Conservation (phyloP, 2,888 invertebrate species). For the Tipula confusa region DNA sequence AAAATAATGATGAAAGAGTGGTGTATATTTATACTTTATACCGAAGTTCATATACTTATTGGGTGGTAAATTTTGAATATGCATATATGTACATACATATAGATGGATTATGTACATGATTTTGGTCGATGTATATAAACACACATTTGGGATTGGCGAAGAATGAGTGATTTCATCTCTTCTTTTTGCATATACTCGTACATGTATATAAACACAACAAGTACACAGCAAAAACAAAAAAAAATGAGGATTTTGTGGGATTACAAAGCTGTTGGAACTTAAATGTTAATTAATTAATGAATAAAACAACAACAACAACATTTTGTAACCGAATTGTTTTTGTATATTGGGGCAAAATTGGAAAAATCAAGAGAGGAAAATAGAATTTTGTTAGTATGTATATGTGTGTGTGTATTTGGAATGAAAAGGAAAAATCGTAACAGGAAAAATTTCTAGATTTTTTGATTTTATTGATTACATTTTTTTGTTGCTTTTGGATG, state of each 20-base stretch:
- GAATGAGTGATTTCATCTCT: not conserved
- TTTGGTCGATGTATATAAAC: not conserved
- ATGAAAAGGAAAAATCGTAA: conserved; percentile 15
- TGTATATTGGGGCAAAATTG: not conserved
- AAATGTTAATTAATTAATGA: conserved; percentile 30
- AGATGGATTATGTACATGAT: not conserved
- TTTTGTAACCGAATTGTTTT: not conserved
- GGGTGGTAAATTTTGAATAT: not conserved
- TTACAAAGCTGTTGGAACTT: conserved; percentile 25
- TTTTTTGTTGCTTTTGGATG: not conserved
- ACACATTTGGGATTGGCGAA: too few species aligned
- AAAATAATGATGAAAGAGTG: not conserved
- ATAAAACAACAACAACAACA: conserved; percentile 20
- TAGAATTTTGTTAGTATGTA: not conserved
- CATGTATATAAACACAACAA: not conserved
- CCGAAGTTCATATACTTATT: not conserved
- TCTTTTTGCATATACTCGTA: too few species aligned
- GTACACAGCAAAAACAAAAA: not conserved
- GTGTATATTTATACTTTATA: not conserved
- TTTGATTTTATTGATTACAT: conserved; percentile 10
- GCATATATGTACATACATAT: not conserved
- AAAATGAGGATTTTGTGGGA: conserved; percentile 15
- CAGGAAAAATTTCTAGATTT: conserved; percentile 15
- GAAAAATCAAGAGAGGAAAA: conserved; percentile 12
- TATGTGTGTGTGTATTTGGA: not conserved